Base-by-base conservation (phyloP, 2,888 invertebrate species). In the Boloria selene region DNA sequence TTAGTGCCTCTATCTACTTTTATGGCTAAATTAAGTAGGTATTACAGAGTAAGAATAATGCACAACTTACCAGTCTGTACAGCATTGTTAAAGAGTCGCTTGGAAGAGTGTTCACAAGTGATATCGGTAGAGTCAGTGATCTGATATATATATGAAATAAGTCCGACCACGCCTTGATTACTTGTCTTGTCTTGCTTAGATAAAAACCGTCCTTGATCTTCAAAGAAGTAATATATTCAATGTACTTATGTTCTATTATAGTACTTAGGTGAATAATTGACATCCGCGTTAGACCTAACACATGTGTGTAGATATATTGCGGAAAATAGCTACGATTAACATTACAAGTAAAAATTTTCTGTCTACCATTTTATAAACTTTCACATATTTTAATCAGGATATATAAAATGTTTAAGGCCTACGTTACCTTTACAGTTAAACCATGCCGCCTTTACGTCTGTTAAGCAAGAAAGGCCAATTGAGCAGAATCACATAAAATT, bases 161-260 rank as follows among this genome's bases (percentile, higher is more conserved):
- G 70, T 64, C 66, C 79, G 79, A 86, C 90, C 89, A 90, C 91
- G 90, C 90, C 89, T 80, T 70, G 76, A 70, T 74, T 72, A 77
- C 73, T 79, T 78, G 81, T 79, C 78, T 75, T 77, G 78, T 80
- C 53, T 72, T 72, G 72, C 60, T 74, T 72, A 68, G 77, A 83
- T 82, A 89, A 90, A 89, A 89, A 87, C 78, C 74, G 89, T 85
- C 91, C 91, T 91, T 91, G 90, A 90, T 90, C 89, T 90, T 90
- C 88, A 82, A 79, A 80, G 79, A 81, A 81, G 77, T 81, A 80
- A 80, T 80, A 74, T 82, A 82, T 80, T 78, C 78, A 75, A 74
- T 78, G 77, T 81, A 80, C 77, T 76, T 64, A 76, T 77, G 70
- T 71, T 74, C 31, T 38, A 38, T 38, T 38, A 38, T 38, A 38